Conservation (phyloP, 2,888 invertebrate genomes). For the Atrina japonica region DNA sequence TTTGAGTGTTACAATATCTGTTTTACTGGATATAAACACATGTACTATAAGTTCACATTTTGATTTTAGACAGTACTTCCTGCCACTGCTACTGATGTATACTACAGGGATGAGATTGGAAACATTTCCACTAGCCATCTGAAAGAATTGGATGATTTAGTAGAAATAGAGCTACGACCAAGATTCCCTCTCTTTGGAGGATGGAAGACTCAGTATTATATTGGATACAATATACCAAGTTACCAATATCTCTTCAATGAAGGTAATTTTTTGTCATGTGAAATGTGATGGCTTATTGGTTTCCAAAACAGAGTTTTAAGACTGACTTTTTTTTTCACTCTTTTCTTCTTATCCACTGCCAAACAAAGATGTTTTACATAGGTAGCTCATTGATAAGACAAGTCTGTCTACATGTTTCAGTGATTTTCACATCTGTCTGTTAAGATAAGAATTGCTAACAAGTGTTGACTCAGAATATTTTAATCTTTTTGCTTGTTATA, state of each 20-base stretch:
- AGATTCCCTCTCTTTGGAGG: slow-evolving; percentile 99
- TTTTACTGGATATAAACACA: neutral
- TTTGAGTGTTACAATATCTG: neutral
- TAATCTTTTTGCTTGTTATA: too few species aligned
- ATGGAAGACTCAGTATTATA: slow-evolving; percentile 98
- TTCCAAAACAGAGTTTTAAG: neutral
- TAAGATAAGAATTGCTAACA: too few species aligned
- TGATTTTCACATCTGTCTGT: too few species aligned
- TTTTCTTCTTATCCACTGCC: too few species aligned
- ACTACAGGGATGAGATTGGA: slow-evolving; percentile 98
- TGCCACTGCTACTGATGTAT: slow-evolving; percentile 95
- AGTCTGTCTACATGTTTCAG: too few species aligned
- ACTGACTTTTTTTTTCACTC: neutral
- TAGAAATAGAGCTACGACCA: slow-evolving; percentile 97
- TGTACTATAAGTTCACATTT: neutral
- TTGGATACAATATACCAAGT: slow-evolving; percentile 98
- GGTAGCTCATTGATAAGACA: too few species aligned
- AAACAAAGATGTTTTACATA: too few species aligned
- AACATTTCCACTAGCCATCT: slow-evolving; percentile 99
- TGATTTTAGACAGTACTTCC: slow-evolving; percentile 83
- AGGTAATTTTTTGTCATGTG: slow-evolving; percentile 80
- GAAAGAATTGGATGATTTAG: slow-evolving; percentile 92
- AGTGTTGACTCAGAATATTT: too few species aligned
- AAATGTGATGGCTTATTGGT: neutral
- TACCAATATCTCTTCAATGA: slow-evolving; percentile 95